Percentiles rank a stretch among this genome's conserved stretches.
Conservation (phyloP, 2,797 vertebrate species). For the Chloroceryle amazona region DNA sequence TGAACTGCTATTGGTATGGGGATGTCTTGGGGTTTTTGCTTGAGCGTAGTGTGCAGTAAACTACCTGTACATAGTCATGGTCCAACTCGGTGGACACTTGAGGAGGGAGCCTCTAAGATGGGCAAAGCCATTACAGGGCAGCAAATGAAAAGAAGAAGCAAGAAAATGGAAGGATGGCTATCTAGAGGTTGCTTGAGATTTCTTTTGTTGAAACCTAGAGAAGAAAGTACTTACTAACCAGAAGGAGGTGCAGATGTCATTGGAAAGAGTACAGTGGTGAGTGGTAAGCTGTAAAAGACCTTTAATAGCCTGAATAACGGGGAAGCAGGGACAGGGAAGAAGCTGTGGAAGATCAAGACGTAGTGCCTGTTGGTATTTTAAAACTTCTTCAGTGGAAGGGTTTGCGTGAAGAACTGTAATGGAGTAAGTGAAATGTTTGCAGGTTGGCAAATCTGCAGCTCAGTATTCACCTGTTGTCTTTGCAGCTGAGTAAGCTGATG, state of each 20-base stretch:
- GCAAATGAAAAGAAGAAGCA: background rate
- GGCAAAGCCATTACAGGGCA: background rate
- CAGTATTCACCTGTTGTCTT: background rate
- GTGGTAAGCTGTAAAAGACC: background rate
- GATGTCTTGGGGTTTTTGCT: background rate
- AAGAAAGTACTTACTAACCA: background rate
- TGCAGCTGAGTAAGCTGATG: background rate
- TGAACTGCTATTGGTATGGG: background rate
- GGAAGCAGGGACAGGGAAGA: background rate
- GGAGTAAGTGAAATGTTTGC: background rate
- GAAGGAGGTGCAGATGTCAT: background rate
- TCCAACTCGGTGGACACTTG: background rate
- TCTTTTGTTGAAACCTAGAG: background rate
- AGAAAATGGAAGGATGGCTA: background rate
- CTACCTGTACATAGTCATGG: accelerated
- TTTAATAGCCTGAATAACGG: background rate
- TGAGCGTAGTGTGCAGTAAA: background rate
- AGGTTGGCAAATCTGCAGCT: background rate
- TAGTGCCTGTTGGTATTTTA: background rate
- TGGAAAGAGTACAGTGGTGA: background rate
- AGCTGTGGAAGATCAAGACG: background rate
- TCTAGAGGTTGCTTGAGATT: background rate
- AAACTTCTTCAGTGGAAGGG: background rate
- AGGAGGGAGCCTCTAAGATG: background rate
- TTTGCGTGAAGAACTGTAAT: background rate